Evolutionary conservation across 2,797 vertebrate species (phyloP), one percentile per base, ranked within the genome.

Genomic region (Danio jaintianensis): DNA sequence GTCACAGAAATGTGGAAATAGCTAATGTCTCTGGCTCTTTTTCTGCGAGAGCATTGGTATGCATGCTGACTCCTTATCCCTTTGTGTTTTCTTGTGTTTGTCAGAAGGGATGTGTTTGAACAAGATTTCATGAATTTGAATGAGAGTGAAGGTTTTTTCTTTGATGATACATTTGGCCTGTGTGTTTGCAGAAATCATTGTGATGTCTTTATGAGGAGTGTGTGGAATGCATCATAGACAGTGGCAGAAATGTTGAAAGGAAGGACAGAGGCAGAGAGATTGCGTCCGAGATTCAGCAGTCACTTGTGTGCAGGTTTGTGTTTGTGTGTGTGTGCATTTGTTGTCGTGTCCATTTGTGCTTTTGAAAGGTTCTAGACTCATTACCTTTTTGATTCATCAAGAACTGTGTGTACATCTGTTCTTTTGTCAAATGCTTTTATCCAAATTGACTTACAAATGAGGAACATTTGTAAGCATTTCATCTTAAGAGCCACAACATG

Each of bases 41-140:
- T n/a, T 18, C 29, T 22, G 36, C 1, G 13, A 43, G 10, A 81
- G 48, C 67, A 45, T 72, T 53, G 47, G 67, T 43, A 52, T 72
- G 77, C 70, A 40, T 40, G 45, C 53, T 52, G 45, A 48, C 40
- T 75, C 53, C 8, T 75, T 58, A 67, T 73, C 70, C 52, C 29
- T 63, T 81, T 48, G 20, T 81, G 76, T 68, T 82, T 77, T 61
- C 47, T 52, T 68, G 55, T 82, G 80, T 76, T 71, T 80, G 72
- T 63, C 76, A 76, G 68, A 75, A 76, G 64, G 80, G 58, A 66
- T 64, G 36, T 64, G 59, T 77, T 76, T 75, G 58, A 78, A 73
- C 62, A 78, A 72, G 53, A 75, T 59, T 79, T 63, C 66, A 66
- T 82, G 42, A 71, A 76, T 80, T 64, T 61, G 16, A 85, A 77